Conservation (phyloP, 2,888 invertebrate genomes). For the Lepidochrysops patricia region DNA sequence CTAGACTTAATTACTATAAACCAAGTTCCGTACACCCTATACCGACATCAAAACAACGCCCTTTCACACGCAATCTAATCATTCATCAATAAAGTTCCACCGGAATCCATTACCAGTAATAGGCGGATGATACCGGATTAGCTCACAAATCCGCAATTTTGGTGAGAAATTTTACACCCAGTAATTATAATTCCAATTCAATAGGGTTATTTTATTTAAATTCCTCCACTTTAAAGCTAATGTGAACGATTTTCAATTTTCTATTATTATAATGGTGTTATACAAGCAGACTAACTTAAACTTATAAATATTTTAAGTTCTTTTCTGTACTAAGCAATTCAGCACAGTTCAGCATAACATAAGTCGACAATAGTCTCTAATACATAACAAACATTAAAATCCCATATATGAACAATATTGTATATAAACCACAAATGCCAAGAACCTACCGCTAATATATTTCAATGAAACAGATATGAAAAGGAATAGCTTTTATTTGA, state of each 20-base stretch:
- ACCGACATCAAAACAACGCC: not conserved
- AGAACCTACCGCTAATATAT: not conserved
- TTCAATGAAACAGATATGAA: not conserved
- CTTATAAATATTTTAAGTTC: no score
- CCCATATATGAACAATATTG: not conserved
- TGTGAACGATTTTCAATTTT: no score
- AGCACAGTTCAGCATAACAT: no score
- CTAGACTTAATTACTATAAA: not conserved
- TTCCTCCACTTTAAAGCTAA: no score
- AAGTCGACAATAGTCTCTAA: no score
- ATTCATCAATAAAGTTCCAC: not conserved
- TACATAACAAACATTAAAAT: not conserved
- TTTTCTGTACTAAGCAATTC: no score
- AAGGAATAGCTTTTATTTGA: no score
- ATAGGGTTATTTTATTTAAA: not conserved
- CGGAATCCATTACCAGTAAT: not conserved
- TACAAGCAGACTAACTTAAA: no score
- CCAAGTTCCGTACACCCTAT: not conserved
- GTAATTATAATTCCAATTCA: not conserved
- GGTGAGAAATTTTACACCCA: not conserved
- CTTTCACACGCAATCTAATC: not conserved
- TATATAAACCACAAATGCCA: not conserved
- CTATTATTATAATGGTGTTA: no score
- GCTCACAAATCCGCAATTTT: not conserved
- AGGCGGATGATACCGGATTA: not conserved